Percentiles rank a stretch among this genome's conserved stretches.
These are phyloP conservation scores for Plotosus lineatus DNA, from an alignment of 2,113 vertebrate species.

Conservation along the genomic window DNA sequence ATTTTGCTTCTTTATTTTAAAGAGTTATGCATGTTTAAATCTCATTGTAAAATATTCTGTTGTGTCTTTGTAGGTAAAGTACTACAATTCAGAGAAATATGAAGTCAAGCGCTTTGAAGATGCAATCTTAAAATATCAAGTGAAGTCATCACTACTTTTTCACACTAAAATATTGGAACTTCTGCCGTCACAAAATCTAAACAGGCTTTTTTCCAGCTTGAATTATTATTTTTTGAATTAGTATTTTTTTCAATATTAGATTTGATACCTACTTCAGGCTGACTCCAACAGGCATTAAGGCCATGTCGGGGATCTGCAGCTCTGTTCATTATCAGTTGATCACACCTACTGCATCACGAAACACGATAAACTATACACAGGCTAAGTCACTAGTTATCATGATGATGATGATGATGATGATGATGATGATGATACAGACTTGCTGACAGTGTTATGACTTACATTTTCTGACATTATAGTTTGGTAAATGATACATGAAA, in stretches of 20 bases:
- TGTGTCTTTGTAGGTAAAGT: constrained; percentile 79
- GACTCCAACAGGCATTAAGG: neutral
- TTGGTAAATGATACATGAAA: too few species aligned
- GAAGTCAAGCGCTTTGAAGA: constrained; percentile 83
- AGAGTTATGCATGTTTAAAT: neutral
- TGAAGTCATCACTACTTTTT: constrained; percentile 48
- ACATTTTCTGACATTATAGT: too few species aligned
- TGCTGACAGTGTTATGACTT: neutral
- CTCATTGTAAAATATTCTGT: neutral
- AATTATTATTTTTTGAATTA: too few species aligned
- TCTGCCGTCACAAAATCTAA: neutral
- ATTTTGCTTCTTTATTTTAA: neutral
- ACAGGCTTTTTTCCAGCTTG: neutral
- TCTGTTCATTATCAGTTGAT: neutral
- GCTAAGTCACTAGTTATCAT: neutral
- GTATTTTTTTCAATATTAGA: neutral
- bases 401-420: too few species aligned
- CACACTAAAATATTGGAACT: neutral
- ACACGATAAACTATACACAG: neutral
- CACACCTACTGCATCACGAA: neutral
- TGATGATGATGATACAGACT: neutral
- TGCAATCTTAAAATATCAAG: constrained; percentile 86
- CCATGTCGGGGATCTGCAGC: neutral
- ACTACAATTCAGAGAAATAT: constrained; percentile 83
- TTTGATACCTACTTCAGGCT: neutral